Evolutionary conservation across 2,113 vertebrate species (phyloP), one percentile per base, ranked within the genome.

Genomic region (Lophura nycthemera): DNA sequence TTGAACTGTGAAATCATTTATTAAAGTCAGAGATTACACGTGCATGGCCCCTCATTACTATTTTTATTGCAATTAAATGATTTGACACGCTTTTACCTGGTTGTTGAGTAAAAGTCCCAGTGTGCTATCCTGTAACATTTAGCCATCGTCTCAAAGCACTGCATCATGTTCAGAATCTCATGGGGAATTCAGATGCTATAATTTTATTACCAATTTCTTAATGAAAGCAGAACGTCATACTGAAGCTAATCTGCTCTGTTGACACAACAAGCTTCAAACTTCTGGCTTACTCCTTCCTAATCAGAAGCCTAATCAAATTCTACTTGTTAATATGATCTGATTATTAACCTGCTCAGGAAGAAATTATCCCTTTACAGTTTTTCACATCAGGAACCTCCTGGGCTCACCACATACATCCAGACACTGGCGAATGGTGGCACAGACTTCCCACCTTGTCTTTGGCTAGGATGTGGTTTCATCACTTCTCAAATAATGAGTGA

Each of bases 271-370:
- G 90, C 80, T 80, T 85, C 93, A 78, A 89, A 78, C 67, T 93
- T 59, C 78, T 76, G 86, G 52, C 54, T 69, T 84, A 52, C 43
- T 80, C 56, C 75, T 90, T 69, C 86, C 83, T 93, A 86, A 91
- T 95, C 89, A 92, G 91, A 78, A 95, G 29, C 22, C 74, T 96
- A 94, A 96, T 95, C 78, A 90, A 81, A 92, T 96, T 93, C 81
- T 89, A 89, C 57, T 78, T 87, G 78, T 85, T 90, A 87, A 92
- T 87, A 83, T 74, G 66, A 89, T 71, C 90, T 86, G 83, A 90
- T 92, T 92, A 93, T 94, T 96, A 84, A 88, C 61, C 42, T 63
- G 64, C 42, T 48, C 81, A 86, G 78, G 76, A 95, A 96, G 83
- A 64, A 97, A 94, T 63, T 43, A 57, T 79, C 86, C 88, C 65